A percentile compares a stretch with the other conserved stretches of the same genome.
phyloP scores from a whole-genome alignment of 2,797 vertebrate species.

The Erithacus rubecula region DNA sequence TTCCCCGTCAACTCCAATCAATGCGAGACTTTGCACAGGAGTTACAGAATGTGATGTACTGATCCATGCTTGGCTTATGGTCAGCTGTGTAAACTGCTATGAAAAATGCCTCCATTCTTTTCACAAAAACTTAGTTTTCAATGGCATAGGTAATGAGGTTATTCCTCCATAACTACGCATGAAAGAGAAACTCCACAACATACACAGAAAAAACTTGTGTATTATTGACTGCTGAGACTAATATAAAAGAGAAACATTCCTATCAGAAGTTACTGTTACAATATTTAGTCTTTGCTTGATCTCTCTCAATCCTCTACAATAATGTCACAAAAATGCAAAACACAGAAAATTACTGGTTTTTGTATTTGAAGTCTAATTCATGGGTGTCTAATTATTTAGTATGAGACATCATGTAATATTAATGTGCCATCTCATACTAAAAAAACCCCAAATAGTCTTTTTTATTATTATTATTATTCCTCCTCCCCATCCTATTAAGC shows the following conservation, averaged over 20 bases:
- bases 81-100: not conserved
- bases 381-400: not conserved
- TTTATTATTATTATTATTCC: not conserved
- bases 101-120: conserved; percentile 10
- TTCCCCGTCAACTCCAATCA: conserved; percentile 40
- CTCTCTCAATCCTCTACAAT: not conserved
- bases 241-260: not conserved
- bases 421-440: not conserved
- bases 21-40: not conserved
- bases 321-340: not conserved
- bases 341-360: not conserved
- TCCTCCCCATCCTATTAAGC: not conserved
- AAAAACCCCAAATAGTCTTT: not conserved
- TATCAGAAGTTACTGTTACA: not conserved
- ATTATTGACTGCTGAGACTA: not conserved
- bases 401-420: not conserved
- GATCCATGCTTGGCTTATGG: not conserved
- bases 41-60: not conserved
- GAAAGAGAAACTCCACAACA: not conserved
- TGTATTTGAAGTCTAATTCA: not conserved
- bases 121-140: not conserved
- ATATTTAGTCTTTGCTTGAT: not conserved
- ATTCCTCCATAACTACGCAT: not conserved
- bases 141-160: not conserved
- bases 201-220: not conserved